A percentile compares a stretch with the other conserved stretches of the same genome.
Evolutionary conservation across 2,797 vertebrate genomes (phyloP).

Genomic region (Rhinoraja longicauda): DNA sequence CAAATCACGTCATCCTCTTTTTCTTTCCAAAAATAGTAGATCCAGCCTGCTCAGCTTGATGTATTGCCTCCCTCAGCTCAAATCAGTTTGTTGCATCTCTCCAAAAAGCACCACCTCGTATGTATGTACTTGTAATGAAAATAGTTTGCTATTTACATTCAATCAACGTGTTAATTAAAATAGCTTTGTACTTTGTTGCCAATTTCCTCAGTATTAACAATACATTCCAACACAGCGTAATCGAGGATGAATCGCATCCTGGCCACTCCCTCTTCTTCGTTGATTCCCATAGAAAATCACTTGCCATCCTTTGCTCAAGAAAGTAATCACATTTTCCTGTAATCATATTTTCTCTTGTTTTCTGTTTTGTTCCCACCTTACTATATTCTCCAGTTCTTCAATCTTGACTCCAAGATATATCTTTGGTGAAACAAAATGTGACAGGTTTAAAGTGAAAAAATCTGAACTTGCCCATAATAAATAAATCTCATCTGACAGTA

Average conservation of each 20-base stretch:
- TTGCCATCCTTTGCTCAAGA: background rate
- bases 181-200: background rate
- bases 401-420: background rate
- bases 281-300: background rate
- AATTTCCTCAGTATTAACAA: too few relatives aligned
- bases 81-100: background rate
- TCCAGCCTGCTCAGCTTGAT: background rate
- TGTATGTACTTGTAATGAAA: background rate
- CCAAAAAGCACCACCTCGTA: background rate
- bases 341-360: background rate
- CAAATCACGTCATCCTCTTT: background rate
- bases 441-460: background rate
- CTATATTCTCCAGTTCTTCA: background rate
- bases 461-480: background rate
- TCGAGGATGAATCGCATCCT: too few relatives aligned
- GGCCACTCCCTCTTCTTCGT: too few relatives aligned
- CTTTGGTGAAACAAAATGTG: background rate
- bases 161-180: background rate
- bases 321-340: background rate
- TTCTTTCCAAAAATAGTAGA: background rate
- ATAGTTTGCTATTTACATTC: background rate
- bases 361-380: background rate
- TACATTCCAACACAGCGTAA: too few relatives aligned
- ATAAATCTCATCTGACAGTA: background rate
- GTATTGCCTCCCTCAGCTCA: background rate